phyloP scores from a whole-genome alignment of 1,140 invertebrate genomes.

The Drosophila jambulina region DNA sequence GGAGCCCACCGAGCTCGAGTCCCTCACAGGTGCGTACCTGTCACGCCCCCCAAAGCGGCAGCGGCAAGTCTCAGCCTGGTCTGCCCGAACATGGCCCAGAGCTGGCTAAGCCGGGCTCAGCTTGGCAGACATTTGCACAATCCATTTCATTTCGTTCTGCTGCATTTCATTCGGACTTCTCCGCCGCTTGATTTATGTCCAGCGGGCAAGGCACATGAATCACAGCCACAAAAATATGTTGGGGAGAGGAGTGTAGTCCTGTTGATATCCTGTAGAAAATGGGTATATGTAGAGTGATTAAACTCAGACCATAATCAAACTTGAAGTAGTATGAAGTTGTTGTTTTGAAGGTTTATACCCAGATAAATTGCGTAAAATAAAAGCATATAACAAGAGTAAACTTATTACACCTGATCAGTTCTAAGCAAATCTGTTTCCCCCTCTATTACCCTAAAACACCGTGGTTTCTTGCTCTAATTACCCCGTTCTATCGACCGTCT shows the following conservation, averaged over 20 bases:
- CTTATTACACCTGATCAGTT: neutral
- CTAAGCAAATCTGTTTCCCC: neutral
- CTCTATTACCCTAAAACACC: neutral
- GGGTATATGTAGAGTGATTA: neutral
- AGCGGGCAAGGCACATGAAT: conserved; percentile 51
- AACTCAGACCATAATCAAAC: no score
- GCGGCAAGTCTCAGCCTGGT: conserved; percentile 9
- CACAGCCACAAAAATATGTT: conserved; percentile 40
- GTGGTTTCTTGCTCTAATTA: conserved; percentile 11
- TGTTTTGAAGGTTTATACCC: neutral
- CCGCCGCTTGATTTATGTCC: conserved; percentile 67
- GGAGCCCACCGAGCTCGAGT: conserved; percentile 38
- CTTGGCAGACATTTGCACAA: conserved; percentile 62
- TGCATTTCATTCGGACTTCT: conserved; percentile 59
- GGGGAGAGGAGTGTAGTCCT: neutral
- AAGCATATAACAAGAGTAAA: no score
- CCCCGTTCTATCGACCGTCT: neutral
- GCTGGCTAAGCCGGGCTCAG: conserved; percentile 46
- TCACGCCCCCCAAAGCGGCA: conserved; percentile 46
- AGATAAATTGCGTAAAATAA: neutral
- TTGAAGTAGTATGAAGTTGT: neutral
- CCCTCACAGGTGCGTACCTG: conserved; percentile 67
- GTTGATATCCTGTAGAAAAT: conserved; percentile 21
- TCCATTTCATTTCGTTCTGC: conserved; percentile 63
- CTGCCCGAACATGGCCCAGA: conserved; percentile 45